Percentiles rank a stretch among this genome's conserved stretches.
These are phyloP conservation scores for Kryptopterus vitreolus DNA, from an alignment of 2,797 vertebrate genomes.

Conservation along the genomic window DNA sequence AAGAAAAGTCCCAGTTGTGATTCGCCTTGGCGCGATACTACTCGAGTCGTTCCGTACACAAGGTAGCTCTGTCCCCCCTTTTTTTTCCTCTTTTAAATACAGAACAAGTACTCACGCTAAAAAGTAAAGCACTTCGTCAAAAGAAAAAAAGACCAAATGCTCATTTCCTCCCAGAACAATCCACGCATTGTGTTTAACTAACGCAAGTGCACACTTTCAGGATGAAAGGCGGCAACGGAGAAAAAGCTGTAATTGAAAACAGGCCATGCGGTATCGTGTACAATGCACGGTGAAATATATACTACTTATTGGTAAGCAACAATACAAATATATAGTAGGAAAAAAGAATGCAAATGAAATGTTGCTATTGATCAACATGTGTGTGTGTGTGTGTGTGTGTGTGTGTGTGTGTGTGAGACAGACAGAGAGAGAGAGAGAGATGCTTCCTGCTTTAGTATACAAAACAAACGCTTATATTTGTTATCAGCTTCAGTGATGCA, in stretches of 20 bases:
- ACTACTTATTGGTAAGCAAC: slow-evolving; percentile 16
- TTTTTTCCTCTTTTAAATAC: slow-evolving; percentile 30
- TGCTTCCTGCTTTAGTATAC: slow-evolving; percentile 19
- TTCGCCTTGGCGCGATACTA: slow-evolving; percentile 19
- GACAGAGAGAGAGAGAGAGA: too few relatives aligned
- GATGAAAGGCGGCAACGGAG: slow-evolving; percentile 34
- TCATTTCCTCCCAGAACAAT: slow-evolving; percentile 52
- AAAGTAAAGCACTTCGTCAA: slow-evolving; percentile 26
- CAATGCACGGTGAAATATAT: slow-evolving; percentile 10
- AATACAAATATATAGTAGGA: background rate
- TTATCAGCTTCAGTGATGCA: slow-evolving; percentile 44
- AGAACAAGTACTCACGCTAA: background rate
- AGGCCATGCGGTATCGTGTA: slow-evolving; percentile 17
- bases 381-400: background rate
- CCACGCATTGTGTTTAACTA: slow-evolving; percentile 46
- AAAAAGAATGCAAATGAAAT: too few relatives aligned
- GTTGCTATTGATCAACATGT: too few relatives aligned
- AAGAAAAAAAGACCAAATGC: slow-evolving; percentile 41
- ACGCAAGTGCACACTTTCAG: slow-evolving; percentile 39
- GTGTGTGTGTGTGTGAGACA: background rate
- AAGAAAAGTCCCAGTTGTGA: background rate
- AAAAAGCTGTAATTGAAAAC: slow-evolving; percentile 48
- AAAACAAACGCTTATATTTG: slow-evolving; percentile 29
- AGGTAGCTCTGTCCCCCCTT: slow-evolving; percentile 11
- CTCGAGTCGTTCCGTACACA: slow-evolving; percentile 11